Conservation (phyloP, 2,797 vertebrate genomes). For the Acestrorhynchus altus region DNA sequence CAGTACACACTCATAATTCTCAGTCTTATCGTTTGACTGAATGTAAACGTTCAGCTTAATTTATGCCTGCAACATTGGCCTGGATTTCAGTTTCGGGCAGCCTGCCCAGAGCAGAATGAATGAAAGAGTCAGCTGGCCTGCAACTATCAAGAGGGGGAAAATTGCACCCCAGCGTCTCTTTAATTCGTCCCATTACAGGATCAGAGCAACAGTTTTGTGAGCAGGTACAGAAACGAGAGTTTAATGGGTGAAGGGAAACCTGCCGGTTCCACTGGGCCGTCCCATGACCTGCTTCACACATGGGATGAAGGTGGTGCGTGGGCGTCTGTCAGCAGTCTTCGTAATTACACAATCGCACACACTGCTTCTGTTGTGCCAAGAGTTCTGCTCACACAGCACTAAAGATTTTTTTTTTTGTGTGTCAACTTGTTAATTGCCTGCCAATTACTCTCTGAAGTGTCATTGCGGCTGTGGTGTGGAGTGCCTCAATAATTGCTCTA, state of each 20-base stretch:
- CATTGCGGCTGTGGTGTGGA: conserved; percentile 68
- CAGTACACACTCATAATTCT: conserved; percentile 43
- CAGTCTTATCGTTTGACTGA: conserved; percentile 51
- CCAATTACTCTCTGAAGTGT: conserved; percentile 79
- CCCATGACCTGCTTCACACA: neutral
- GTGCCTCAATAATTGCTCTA: conserved; percentile 79
- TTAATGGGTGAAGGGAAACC: conserved; percentile 60
- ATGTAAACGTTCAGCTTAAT: conserved; percentile 68
- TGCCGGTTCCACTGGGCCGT: neutral
- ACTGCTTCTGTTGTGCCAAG: conserved; percentile 64
- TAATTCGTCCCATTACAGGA: conserved; percentile 72
- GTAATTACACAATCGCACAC: conserved; percentile 70
- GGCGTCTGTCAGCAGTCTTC: conserved; percentile 62
- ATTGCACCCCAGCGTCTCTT: conserved; percentile 62
- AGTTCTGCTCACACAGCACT: conserved; percentile 48
- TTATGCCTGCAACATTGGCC: conserved; percentile 61
- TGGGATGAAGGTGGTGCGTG: conserved; percentile 46
- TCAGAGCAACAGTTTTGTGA: conserved; percentile 64
- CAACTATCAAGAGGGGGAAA: conserved; percentile 43
- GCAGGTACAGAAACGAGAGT: conserved; percentile 64
- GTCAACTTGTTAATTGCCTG: conserved; percentile 80
- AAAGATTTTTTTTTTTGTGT: conserved; percentile 70
- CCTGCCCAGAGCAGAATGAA: conserved; percentile 66
- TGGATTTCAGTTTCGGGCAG: conserved; percentile 65
- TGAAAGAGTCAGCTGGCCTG: conserved; percentile 50